Evolutionary conservation across 23 tunicate genomes (phyloP).

Genomic region (Styela clava): DNA sequence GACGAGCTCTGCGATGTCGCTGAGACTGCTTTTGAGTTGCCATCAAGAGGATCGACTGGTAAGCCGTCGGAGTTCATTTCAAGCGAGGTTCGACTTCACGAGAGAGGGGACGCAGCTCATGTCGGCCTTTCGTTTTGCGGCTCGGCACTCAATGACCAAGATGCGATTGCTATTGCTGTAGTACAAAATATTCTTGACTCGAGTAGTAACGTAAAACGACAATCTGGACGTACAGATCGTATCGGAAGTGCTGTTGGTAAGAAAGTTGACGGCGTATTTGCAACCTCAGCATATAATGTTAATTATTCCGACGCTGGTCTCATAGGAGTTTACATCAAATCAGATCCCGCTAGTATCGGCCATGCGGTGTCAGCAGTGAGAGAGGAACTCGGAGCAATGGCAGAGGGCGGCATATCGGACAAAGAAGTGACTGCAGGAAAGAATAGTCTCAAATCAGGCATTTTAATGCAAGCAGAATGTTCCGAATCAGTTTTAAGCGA

Average conservation of each 20-base stretch:
- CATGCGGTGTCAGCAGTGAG: conserved; percentile 29
- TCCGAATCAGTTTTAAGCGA: conserved; percentile 20
- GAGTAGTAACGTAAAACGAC: conserved; percentile 36
- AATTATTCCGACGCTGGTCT: conserved; percentile 83
- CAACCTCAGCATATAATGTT: conserved; percentile 46
- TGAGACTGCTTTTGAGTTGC: background rate
- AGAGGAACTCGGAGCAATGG: conserved; percentile 43
- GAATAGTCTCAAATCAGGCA: conserved; percentile 20
- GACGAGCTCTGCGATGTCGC: conserved; percentile 49
- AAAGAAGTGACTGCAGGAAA: conserved; percentile 45
- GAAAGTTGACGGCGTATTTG: conserved; percentile 24
- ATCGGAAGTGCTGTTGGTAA: conserved; percentile 46
- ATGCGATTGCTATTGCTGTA: conserved; percentile 56
- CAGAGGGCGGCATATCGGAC: conserved; percentile 17
- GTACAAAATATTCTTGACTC: conserved; percentile 54
- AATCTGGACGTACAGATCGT: conserved; percentile 49
- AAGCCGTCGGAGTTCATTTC: conserved; percentile 40
- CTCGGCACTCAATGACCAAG: conserved; percentile 42
- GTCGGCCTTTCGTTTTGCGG: conserved; percentile 70
- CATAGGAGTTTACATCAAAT: conserved; percentile 50
- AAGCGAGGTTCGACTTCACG: conserved; percentile 51
- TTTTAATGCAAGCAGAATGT: conserved; percentile 43
- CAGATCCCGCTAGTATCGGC: conserved; percentile 30
- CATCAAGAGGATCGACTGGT: conserved; percentile 13
- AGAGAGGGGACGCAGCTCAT: conserved; percentile 24